Conservation (phyloP, 2,888 invertebrate genomes). For the Heliconius cydno region DNA sequence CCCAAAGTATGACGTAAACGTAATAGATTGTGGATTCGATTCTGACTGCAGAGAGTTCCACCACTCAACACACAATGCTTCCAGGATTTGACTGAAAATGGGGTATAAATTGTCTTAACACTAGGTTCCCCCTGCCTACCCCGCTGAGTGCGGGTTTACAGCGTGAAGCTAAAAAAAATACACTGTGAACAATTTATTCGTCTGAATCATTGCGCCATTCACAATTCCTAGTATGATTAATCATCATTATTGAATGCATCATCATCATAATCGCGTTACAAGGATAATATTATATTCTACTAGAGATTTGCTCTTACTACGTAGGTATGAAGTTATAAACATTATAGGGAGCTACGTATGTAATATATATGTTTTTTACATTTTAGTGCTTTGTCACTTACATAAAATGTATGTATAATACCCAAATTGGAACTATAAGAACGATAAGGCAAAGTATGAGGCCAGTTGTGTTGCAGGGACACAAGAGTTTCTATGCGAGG, state of each 20-base stretch:
- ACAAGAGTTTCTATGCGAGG: no score
- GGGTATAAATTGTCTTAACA: no score
- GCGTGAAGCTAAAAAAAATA: background rate
- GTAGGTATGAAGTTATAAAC: background rate
- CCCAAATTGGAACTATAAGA: no score
- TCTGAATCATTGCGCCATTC: slow-evolving; percentile 21
- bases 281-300: slow-evolving; percentile 19
- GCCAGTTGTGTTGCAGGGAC: no score
- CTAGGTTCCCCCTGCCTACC: no score
- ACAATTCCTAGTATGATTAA: slow-evolving; percentile 21
- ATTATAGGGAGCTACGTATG: background rate
- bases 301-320: slow-evolving; percentile 9
- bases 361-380: background rate
- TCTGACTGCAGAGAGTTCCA: no score
- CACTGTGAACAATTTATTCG: background rate
- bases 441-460: no score
- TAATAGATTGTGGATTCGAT: no score
- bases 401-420: background rate
- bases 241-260: slow-evolving; percentile 24
- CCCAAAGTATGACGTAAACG: no score
- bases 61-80: no score
- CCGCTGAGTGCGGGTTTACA: no score
- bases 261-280: slow-evolving; percentile 18
- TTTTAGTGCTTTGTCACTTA: background rate
- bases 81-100: no score